Conservation (phyloP, 2,888 invertebrate genomes). For the Chrysolina oricalcia region DNA sequence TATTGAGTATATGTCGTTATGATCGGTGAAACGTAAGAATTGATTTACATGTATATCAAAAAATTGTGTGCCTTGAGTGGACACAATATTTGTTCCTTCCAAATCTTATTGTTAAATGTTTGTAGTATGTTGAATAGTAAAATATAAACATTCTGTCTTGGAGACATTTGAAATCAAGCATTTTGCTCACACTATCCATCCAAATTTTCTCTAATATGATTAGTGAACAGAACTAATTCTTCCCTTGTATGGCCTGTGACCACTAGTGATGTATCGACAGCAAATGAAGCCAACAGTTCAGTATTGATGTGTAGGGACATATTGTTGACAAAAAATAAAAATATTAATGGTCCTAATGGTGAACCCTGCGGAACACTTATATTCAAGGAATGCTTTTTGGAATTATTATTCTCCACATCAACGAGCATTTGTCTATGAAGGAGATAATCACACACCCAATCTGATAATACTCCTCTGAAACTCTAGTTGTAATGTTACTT, state of each 20-base stretch:
- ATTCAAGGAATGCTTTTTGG: not conserved
- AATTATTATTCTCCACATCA: no score
- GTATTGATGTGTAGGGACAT: not conserved
- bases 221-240: not conserved
- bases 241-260: not conserved
- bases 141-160: slow-evolving; percentile 2
- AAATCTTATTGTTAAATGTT: not conserved
- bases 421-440: no score
- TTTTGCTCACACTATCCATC: not conserved
- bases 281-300: not conserved
- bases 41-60: not conserved
- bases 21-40: not conserved
- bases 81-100: not conserved
- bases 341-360: not conserved
- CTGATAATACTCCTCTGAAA: no score
- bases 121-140: not conserved
- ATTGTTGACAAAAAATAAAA: slow-evolving; percentile 7
- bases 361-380: slow-evolving; percentile 4
- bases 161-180: not conserved
- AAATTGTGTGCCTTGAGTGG: not conserved
- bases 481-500: no score
- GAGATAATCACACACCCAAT: no score
- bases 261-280: slow-evolving; percentile 8
- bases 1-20: not conserved
- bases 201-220: not conserved